A percentile compares a stretch with the other conserved stretches of the same genome.
phyloP scores from a whole-genome alignment of 2,113 vertebrate species.

The Mohoua ochrocephala region DNA sequence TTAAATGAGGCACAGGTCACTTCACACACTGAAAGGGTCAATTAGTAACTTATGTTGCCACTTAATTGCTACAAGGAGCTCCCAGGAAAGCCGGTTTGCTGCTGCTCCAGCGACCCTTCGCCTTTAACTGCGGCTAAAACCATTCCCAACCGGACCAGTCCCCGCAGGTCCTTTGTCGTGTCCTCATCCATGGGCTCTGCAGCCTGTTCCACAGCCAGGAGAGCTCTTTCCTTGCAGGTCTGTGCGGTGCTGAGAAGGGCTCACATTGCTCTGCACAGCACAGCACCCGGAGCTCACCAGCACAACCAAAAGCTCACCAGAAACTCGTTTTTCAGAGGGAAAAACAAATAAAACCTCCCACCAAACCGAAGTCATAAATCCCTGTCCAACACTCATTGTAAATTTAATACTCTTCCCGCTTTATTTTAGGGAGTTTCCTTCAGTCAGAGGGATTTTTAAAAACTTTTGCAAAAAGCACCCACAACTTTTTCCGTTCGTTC shows the following conservation, averaged over 20 bases:
- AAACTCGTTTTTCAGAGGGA: background rate
- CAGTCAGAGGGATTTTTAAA: background rate
- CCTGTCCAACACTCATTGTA: background rate
- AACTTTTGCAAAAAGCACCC: background rate
- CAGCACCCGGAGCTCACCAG: background rate
- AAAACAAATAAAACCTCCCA: background rate
- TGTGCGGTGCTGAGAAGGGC: background rate
- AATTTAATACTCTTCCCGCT: background rate
- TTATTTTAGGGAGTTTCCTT: background rate
- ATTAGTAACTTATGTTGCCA: constrained; percentile 40
- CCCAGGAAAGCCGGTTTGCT: background rate
- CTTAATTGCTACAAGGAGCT: constrained; percentile 46
- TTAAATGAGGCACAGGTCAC: constrained; percentile 55
- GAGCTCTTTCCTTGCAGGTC: background rate
- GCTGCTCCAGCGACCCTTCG: background rate
- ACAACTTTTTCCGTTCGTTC: background rate
- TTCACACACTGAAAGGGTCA: constrained; percentile 46
- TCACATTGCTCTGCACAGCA: fast-evolving
- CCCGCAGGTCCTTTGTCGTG: background rate
- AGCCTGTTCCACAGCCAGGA: fast-evolving
- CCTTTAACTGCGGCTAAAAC: background rate
- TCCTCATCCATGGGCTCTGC: fast-evolving
- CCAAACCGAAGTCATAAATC: background rate
- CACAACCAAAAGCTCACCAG: background rate
- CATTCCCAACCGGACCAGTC: background rate